Conservation (phyloP, 2,888 invertebrate species). For the Oeneis ivallda region DNA sequence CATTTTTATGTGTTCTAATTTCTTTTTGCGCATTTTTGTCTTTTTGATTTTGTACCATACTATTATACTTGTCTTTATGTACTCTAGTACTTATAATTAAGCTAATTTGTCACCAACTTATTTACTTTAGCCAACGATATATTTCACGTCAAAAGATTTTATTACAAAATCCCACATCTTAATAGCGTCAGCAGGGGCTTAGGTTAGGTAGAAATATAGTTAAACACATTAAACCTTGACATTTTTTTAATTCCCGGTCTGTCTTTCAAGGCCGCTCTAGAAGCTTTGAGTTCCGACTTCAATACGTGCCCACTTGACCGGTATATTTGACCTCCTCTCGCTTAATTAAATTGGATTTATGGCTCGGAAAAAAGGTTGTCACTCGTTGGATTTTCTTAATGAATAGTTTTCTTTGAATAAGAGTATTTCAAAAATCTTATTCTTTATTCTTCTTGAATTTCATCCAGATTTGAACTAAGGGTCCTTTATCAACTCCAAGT, state of each 20-base stretch:
- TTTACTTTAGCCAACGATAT: background rate
- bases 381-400: background rate
- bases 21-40: too few species aligned
- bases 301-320: conserved; percentile 33
- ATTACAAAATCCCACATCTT: background rate
- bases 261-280: conserved; percentile 10
- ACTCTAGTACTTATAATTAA: too few species aligned
- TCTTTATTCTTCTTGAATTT: too few species aligned
- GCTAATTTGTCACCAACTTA: too few species aligned
- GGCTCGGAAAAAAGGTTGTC: conserved; percentile 1
- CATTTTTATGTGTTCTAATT: too few species aligned
- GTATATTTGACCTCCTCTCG: conserved; percentile 16
- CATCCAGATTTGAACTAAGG: too few species aligned
- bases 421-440: too few species aligned
- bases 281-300: conserved; percentile 25
- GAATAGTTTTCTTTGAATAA: background rate
- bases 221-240: background rate
- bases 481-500: too few species aligned
- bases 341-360: conserved; percentile 30
- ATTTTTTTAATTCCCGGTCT: conserved; percentile 8
- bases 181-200: background rate
- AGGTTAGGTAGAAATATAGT: background rate
- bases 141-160: background rate
- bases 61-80: too few species aligned
- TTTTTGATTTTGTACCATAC: too few species aligned